Base-by-base conservation (phyloP, 2,797 vertebrate species). In the Cryptoprocta ferox region DNA sequence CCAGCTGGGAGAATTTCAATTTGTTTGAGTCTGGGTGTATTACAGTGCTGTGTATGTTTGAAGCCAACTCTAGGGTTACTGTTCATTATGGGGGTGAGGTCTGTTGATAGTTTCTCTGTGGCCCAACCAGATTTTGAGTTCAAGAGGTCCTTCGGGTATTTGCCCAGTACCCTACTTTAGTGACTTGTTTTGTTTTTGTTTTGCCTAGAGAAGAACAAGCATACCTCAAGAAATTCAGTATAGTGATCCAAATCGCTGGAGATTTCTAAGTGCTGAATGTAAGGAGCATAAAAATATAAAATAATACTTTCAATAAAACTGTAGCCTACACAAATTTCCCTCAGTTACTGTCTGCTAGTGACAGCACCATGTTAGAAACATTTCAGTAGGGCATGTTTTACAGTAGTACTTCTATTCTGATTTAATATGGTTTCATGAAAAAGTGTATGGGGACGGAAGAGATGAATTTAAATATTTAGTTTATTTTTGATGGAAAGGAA, bases 221-320 rank as follows among this genome's bases (percentile, higher is more conserved):
- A 76, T 30, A 75, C 42, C 4, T 79, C 59, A 93, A 84, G 13
- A 73, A 92, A 83, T 61, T 95, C 16, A 81, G 13, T 80, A 45
- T 37, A 48, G 10, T 59, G 18, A 91, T 79, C 32, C 45, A 91
- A 75, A 83, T 89, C 16, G 28, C 30, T 16, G 39, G 32, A 89
- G 32, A 85, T 89, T 71, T 50, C 21, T 45, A 84, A 56, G 16
- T 91, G 30, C 59, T 85, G 8, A 68, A 42, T 90, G 15, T 86
- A 65, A 75, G 32, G 82, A 85, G 12, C 59, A 86, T 91, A 93
- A 91, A 89, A 83, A 93, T 91, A 89, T 75, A 82, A 96, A 94
- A 63, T 45, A 78, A 70, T 84, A 50, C 13, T 81, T 80, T 18
- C 5, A 59, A 30, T 81, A 79, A 93, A 86, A 86, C 42, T 63